Percentiles rank a stretch among this genome's conserved stretches.
phyloP scores from a whole-genome alignment of 2,888 invertebrate genomes.

The Rhyacophila evoluta region DNA sequence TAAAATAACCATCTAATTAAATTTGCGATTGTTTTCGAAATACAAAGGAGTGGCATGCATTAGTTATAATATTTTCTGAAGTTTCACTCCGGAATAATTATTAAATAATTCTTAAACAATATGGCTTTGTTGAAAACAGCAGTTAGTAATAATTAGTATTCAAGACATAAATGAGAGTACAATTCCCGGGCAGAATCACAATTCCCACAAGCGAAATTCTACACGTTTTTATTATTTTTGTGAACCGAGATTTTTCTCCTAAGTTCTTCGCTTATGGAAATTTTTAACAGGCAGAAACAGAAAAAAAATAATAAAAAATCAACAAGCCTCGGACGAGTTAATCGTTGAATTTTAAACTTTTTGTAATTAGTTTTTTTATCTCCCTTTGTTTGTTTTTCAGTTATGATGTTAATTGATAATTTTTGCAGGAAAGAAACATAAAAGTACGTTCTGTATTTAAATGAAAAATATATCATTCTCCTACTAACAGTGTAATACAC shows the following conservation, averaged over 20 bases:
- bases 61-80: conserved; percentile 8
- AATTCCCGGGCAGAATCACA: conserved; percentile 1
- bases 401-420: conserved; percentile 17
- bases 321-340: conserved; percentile 7
- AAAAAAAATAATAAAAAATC: background rate
- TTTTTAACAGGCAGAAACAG: background rate
- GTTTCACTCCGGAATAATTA: background rate
- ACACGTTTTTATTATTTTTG: conserved; percentile 9
- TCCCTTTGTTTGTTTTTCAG: background rate
- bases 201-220: conserved; percentile 3
- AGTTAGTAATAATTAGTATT: conserved; percentile 17
- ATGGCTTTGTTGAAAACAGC: conserved; percentile 20
- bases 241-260: conserved; percentile 10
- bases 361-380: background rate
- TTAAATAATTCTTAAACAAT: conserved; percentile 18
- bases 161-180: conserved; percentile 14
- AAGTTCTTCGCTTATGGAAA: conserved; percentile 17
- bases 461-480: background rate
- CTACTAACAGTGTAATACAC: no score
- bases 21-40: background rate
- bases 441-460: background rate
- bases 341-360: conserved; percentile 5
- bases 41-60: conserved; percentile 1
- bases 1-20: background rate
- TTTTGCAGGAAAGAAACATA: background rate